These are phyloP conservation scores for Daubentonia madagascariensis DNA, from an alignment of 2,113 vertebrate genomes.

Conservation along the genomic window DNA sequence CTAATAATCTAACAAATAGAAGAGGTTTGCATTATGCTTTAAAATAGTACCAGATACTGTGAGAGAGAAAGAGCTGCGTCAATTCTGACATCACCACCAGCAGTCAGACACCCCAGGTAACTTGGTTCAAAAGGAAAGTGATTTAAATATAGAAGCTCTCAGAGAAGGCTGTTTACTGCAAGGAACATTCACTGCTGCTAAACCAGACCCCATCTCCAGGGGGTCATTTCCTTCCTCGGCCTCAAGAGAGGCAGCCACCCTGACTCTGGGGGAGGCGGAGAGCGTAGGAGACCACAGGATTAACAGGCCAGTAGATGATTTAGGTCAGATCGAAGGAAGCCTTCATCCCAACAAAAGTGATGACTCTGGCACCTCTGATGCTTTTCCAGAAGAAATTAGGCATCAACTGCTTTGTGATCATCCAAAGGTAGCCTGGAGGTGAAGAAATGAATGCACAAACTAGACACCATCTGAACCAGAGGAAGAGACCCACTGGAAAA, in stretches of 20 bases:
- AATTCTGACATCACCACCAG: background rate
- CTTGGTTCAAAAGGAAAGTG: background rate
- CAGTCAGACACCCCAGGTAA: conserved; percentile 34
- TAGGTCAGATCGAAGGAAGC: background rate
- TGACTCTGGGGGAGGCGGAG: rapidly evolving
- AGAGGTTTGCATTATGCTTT: background rate
- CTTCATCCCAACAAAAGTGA: background rate
- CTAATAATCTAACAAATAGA: background rate
- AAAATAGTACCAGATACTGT: background rate
- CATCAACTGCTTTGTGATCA: background rate
- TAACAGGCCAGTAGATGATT: background rate
- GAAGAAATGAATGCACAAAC: background rate
- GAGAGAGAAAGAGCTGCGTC: background rate
- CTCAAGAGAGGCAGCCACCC: background rate
- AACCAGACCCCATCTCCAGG: background rate
- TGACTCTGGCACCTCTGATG: background rate
- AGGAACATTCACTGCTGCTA: background rate
- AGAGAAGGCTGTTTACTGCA: background rate
- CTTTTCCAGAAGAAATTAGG: background rate
- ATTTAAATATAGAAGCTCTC: conserved; percentile 52
- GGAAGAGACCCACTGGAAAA: background rate
- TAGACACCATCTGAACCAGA: background rate
- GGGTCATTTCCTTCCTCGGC: background rate
- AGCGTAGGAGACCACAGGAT: background rate
- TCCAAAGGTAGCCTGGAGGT: background rate